phyloP scores from a whole-genome alignment of 2,888 invertebrate species.

The Labia minor region DNA sequence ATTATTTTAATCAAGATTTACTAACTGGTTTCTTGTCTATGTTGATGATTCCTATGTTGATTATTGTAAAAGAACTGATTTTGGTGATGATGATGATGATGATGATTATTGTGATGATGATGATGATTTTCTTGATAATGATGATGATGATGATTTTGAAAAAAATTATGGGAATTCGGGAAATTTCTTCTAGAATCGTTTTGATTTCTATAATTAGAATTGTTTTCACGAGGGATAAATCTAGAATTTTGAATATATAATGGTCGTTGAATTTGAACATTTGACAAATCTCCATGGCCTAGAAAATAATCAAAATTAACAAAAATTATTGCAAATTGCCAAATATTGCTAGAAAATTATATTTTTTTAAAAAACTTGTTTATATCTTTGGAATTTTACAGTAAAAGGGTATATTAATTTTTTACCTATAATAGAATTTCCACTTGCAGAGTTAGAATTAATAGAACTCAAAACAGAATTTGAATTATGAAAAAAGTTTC shows the following conservation, averaged over 20 bases:
- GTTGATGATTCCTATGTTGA: neutral
- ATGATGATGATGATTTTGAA: slow-evolving; percentile 34
- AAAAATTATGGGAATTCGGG: slow-evolving; percentile 31
- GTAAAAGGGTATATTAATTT: no score
- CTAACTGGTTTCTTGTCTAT: neutral
- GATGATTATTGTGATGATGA: slow-evolving; percentile 32
- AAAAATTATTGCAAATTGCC: no score
- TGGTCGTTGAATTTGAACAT: slow-evolving; percentile 30
- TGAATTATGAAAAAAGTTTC: neutral
- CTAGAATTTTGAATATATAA: slow-evolving; percentile 33
- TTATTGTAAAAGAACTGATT: slow-evolving; percentile 15
- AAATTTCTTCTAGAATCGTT: slow-evolving; percentile 1
- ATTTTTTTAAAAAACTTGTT: no score
- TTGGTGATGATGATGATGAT: slow-evolving; percentile 30
- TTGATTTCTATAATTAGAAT: neutral
- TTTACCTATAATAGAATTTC: neutral
- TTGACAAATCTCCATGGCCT: slow-evolving; percentile 32
- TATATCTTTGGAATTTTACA: no score
- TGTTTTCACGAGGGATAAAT: slow-evolving; percentile 24
- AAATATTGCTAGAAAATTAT: no score
- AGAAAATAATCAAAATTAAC: neutral
- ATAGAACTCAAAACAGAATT: neutral
- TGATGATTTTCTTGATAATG: slow-evolving; percentile 30
- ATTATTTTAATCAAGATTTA: no score
- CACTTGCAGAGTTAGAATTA: neutral